phyloP scores from a whole-genome alignment of 1,140 invertebrate species.

The Zaprionus lachaisei region DNA sequence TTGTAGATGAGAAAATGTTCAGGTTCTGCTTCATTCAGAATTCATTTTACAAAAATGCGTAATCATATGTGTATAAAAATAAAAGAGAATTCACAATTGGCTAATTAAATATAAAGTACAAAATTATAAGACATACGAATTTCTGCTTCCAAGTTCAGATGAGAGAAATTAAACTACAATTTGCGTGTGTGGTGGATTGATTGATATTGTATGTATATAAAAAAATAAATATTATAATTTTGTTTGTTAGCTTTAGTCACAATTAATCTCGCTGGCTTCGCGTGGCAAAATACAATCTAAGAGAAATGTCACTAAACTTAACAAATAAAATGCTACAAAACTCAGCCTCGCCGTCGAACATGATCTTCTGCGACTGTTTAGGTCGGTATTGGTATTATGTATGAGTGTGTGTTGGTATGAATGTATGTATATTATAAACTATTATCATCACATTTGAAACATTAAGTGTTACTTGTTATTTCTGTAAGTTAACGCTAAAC shows the following conservation, averaged over 20 bases:
- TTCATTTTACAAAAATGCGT: constrained; percentile 53
- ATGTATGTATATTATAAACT: constrained; percentile 74
- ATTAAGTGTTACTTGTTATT: constrained; percentile 72
- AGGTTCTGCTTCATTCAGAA: constrained; percentile 16
- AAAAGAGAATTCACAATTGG: constrained; percentile 57
- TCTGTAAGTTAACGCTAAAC: constrained; percentile 72
- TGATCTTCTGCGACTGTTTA: constrained; percentile 54
- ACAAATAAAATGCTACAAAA: constrained; percentile 81
- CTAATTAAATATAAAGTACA: constrained; percentile 66
- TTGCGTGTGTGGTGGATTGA: constrained; percentile 10
- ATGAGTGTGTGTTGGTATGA: constrained; percentile 49
- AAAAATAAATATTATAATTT: constrained; percentile 40
- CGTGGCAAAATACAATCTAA: constrained; percentile 56
- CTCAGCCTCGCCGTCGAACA: constrained; percentile 71
- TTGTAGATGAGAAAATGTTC: constrained; percentile 30
- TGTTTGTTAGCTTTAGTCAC: constrained; percentile 51
- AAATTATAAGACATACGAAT: constrained; percentile 25
- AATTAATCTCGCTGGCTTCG: constrained; percentile 79
- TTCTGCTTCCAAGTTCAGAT: neutral
- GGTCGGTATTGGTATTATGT: constrained; percentile 54
- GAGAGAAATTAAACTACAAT: constrained; percentile 21
- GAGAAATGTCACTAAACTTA: constrained; percentile 77
- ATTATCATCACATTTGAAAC: constrained; percentile 82
- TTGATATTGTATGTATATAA: constrained; percentile 1
- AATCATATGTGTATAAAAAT: constrained; percentile 16